phyloP scores from a whole-genome alignment of 2,113 vertebrate species.

The Chamaea fasciata region DNA sequence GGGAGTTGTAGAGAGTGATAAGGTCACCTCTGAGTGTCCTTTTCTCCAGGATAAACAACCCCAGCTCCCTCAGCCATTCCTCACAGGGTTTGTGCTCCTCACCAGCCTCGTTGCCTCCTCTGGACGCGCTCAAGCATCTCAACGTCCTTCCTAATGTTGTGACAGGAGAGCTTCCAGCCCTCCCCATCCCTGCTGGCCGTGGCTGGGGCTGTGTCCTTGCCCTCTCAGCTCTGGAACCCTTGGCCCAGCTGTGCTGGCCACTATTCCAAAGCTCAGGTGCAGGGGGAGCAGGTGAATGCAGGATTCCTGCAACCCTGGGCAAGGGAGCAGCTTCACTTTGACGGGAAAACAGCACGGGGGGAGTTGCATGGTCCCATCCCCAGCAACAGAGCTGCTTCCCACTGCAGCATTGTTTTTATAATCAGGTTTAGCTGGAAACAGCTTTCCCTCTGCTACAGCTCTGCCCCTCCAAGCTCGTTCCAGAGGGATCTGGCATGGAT shows the following conservation, averaged over 20 bases:
- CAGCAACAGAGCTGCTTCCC: neutral
- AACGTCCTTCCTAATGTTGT: no score
- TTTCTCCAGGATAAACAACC: no score
- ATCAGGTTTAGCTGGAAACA: neutral
- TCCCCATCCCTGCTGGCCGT: accelerated
- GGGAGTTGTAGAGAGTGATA: no score
- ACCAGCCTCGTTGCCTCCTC: no score
- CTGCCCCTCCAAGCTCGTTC: neutral
- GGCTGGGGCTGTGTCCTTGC: neutral
- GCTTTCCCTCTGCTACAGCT: neutral
- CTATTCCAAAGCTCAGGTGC: neutral
- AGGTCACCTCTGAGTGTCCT: no score
- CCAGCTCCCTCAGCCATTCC: no score
- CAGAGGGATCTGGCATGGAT: neutral
- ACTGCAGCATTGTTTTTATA: neutral
- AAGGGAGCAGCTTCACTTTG: neutral
- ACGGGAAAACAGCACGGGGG: neutral
- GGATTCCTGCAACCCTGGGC: neutral
- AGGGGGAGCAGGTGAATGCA: neutral
- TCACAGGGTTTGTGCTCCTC: no score
- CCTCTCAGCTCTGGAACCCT: neutral
- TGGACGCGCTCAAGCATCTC: no score
- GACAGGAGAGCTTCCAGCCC: neutral
- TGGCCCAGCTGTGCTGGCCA: neutral
- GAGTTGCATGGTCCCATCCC: neutral